These are phyloP conservation scores for Protobothrops flavoviridis DNA, from an alignment of 2,113 vertebrate genomes.

Conservation along the genomic window DNA sequence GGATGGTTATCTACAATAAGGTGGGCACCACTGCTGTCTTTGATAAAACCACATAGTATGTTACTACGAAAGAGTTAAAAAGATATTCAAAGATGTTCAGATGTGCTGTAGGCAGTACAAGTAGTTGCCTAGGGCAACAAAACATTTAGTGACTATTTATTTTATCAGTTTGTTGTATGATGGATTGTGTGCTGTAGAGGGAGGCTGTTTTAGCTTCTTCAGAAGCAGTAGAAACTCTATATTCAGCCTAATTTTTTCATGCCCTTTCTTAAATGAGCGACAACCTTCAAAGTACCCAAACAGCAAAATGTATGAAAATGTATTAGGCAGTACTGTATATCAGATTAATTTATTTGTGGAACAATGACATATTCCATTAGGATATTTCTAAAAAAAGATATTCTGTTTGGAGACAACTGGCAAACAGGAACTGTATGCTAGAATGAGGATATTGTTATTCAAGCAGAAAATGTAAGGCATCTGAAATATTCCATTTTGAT, in stretches of 20 bases:
- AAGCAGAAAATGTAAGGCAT: slow-evolving; percentile 54
- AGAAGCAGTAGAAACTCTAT: slow-evolving; percentile 15
- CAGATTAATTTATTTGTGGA: slow-evolving; percentile 40
- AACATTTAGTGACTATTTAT: slow-evolving; percentile 52
- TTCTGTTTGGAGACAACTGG: slow-evolving; percentile 3
- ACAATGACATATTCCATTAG: slow-evolving; percentile 32
- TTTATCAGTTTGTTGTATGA: slow-evolving; percentile 43
- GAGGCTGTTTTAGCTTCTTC: slow-evolving; percentile 30
- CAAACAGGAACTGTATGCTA: slow-evolving; percentile 37
- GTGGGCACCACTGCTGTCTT: neutral
- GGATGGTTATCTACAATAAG: neutral
- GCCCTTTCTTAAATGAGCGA: neutral
- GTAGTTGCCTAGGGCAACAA: slow-evolving; percentile 63
- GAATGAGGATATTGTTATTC: slow-evolving; percentile 60
- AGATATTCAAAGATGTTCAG: slow-evolving; percentile 28
- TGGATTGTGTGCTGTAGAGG: slow-evolving; percentile 24
- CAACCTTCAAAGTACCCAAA: slow-evolving; percentile 41
- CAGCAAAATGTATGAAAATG: slow-evolving; percentile 39
- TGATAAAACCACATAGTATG: neutral
- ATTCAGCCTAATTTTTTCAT: neutral
- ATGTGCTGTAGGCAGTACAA: slow-evolving; percentile 47
- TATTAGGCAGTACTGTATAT: slow-evolving; percentile 36
- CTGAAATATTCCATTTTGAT: slow-evolving; percentile 61
- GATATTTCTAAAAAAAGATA: slow-evolving; percentile 34
- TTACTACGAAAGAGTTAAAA: slow-evolving; percentile 44